Evolutionary conservation across 1,140 invertebrate species (phyloP).

Genomic region (fruit fly (Drosophila melanogaster)): Release_6_plus_ISO1_MT NT_033779.5:15370001-15370500

Average conservation of each 20-base stretch:
- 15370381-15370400: constrained; percentile 72
- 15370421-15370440: constrained; percentile 70
- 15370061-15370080: neutral
- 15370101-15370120: neutral
- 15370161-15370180: no score
- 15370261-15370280: constrained; percentile 29
- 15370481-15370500: constrained; percentile 64
- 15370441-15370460: constrained; percentile 12
- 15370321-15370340: constrained; percentile 83
- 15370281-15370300: constrained; percentile 58
- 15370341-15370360: constrained; percentile 63
- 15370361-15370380: neutral
- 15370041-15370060: neutral
- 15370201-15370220: no score
- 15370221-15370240: no score
- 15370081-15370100: no score
- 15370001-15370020: constrained; percentile 24
- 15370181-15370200: neutral
- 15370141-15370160: no score
- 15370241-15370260: constrained; percentile 1
- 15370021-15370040: constrained; percentile 51
- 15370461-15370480: constrained; percentile 55
- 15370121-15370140: no score
- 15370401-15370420: constrained; percentile 72
- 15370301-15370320: constrained; percentile 80